These are phyloP conservation scores for Capromys pilorides DNA, from an alignment of 2,797 vertebrate genomes.

Conservation along the genomic window DNA sequence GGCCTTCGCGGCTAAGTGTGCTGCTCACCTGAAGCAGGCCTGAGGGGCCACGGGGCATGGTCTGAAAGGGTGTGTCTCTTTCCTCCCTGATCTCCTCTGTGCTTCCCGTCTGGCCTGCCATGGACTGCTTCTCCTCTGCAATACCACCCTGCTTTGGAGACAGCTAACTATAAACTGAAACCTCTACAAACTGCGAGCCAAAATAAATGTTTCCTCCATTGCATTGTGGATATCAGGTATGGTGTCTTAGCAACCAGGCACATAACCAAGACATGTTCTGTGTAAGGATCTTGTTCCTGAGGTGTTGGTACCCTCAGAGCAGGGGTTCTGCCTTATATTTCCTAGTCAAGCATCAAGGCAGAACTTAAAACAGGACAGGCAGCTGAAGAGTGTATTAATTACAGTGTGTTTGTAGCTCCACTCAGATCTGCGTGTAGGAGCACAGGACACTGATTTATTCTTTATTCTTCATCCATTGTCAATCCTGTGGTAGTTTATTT, in stretches of 20 bases:
- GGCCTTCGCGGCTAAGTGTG: not conserved
- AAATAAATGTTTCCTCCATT: too few species aligned
- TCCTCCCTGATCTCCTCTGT: too few species aligned
- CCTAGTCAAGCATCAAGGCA: not conserved
- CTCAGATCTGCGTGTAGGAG: slow-evolving; percentile 18
- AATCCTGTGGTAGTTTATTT: slow-evolving; percentile 13
- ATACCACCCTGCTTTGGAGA: too few species aligned
- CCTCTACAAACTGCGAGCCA: too few species aligned
- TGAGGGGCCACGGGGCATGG: too few species aligned
- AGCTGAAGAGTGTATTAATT: not conserved
- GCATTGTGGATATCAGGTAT: not conserved
- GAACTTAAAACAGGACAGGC: slow-evolving; percentile 19
- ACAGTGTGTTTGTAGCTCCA: not conserved
- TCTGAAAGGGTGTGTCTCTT: too few species aligned
- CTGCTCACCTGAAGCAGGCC: too few species aligned
- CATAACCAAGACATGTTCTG: not conserved
- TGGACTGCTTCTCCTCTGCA: too few species aligned
- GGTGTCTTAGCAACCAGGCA: not conserved
- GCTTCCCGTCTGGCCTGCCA: too few species aligned
- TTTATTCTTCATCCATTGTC: slow-evolving; percentile 22
- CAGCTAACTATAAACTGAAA: too few species aligned
- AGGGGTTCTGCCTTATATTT: not conserved
- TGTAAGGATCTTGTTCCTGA: not conserved
- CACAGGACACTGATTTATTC: not conserved
- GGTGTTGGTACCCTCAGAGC: not conserved